A percentile compares a stretch with the other conserved stretches of the same genome.
Evolutionary conservation across 2,888 invertebrate genomes (phyloP).

Genomic region (Epistrophella euchroma): DNA sequence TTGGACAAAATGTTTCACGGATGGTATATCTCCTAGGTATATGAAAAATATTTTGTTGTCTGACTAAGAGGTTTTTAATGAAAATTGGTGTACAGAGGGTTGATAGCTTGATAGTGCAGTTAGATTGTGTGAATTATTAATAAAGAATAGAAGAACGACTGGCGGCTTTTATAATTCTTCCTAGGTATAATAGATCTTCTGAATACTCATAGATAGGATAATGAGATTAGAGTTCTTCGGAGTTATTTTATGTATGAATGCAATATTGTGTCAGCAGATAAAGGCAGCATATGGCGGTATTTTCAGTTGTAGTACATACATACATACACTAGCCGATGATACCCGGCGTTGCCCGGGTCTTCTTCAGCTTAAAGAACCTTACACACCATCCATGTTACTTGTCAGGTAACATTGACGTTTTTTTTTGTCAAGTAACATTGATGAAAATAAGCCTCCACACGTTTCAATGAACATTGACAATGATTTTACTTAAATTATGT

Average conservation of each 20-base stretch:
- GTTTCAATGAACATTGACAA: too few species aligned
- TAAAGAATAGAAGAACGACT: conserved; percentile 19
- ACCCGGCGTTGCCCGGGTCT: too few species aligned
- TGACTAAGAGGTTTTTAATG: conserved; percentile 73
- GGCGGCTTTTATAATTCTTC: conserved; percentile 36
- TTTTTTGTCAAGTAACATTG: too few species aligned
- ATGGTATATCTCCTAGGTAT: conserved; percentile 20
- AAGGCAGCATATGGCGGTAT: conserved; percentile 56
- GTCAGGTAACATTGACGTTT: too few species aligned
- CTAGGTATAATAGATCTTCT: conserved; percentile 38
- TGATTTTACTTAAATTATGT: too few species aligned
- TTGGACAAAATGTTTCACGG: conserved; percentile 73
- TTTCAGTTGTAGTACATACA: neutral
- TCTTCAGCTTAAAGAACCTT: too few species aligned
- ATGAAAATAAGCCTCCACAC: too few species aligned
- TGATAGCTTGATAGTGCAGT: neutral
- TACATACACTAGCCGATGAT: too few species aligned
- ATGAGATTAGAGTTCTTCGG: conserved; percentile 50
- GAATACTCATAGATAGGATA: conserved; percentile 47
- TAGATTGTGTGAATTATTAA: conserved; percentile 60
- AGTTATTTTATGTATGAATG: conserved; percentile 37
- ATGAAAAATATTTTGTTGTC: conserved; percentile 39
- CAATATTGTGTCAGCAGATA: conserved; percentile 48
- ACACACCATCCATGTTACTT: too few species aligned
- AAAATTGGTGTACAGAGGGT: conserved; percentile 27